Conservation (phyloP, 1,140 invertebrate species). For the Drosophila mayri region DNA sequence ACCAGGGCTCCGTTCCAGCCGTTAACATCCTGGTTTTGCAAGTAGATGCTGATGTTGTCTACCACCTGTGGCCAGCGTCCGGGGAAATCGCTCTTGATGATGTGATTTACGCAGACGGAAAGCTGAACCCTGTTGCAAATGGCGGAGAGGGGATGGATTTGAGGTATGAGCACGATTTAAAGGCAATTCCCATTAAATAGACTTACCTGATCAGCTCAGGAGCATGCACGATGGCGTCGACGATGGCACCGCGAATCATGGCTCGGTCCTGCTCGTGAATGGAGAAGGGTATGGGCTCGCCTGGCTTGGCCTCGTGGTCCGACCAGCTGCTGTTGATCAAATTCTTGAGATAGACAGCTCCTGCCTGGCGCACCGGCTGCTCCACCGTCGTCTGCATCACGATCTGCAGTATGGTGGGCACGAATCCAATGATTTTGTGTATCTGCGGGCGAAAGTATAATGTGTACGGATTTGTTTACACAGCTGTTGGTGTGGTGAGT, state of each 20-base stretch:
- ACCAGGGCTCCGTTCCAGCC: slow-evolving; percentile 97
- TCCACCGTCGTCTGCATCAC: slow-evolving; percentile 95
- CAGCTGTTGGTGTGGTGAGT: slow-evolving; percentile 61
- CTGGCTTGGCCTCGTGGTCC: slow-evolving; percentile 92
- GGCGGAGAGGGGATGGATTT: not conserved
- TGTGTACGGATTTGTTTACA: slow-evolving; percentile 61
- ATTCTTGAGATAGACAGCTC: slow-evolving; percentile 99
- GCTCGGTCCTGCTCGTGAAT: slow-evolving; percentile 98
- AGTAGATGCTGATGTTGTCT: slow-evolving; percentile 93
- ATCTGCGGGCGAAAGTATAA: slow-evolving; percentile 87
- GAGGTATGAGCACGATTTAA: not conserved
- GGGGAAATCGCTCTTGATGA: slow-evolving; percentile 98
- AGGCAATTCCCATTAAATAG: too few species aligned
- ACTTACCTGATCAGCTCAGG: slow-evolving; percentile 93
- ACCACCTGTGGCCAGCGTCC: slow-evolving; percentile 97
- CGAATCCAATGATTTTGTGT: slow-evolving; percentile 98
- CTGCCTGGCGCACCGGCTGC: slow-evolving; percentile 97
- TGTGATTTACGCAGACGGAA: slow-evolving; percentile 95
- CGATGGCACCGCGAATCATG: slow-evolving; percentile 96
- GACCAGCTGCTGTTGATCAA: slow-evolving; percentile 95
- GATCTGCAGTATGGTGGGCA: slow-evolving; percentile 96
- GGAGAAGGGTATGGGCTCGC: slow-evolving; percentile 91
- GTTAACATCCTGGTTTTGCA: slow-evolving; percentile 90
- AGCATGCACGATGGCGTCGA: slow-evolving; percentile 97
- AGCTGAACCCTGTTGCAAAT: slow-evolving; percentile 91